phyloP scores from a whole-genome alignment of 2,113 vertebrate genomes.

The Festucalex cinctus region DNA sequence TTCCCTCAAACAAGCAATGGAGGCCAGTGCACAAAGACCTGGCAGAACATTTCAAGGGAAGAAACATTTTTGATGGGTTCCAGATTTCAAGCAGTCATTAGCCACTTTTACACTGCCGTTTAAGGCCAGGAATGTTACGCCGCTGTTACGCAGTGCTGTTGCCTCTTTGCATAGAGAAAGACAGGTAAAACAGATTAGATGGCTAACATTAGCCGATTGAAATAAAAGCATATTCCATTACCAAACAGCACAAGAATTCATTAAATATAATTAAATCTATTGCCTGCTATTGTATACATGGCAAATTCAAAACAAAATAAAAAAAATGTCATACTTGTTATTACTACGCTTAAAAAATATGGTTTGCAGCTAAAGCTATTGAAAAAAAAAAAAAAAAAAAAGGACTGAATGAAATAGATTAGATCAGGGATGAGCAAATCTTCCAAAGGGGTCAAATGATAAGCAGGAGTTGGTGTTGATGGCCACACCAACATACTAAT shows the following conservation, averaged over 20 bases:
- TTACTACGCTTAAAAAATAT: background rate
- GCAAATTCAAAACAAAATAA: background rate
- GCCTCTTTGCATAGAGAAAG: background rate
- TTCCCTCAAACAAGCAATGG: background rate
- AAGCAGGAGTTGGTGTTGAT: background rate
- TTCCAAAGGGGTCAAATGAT: background rate
- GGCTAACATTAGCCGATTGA: background rate
- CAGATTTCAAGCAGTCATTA: conserved; percentile 11
- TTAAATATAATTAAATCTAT: background rate
- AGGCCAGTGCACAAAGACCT: background rate
- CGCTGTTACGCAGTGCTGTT: conserved; percentile 4
- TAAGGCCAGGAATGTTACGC: conserved; percentile 11
- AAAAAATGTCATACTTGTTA: too few species aligned
- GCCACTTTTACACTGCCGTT: conserved; percentile 8
- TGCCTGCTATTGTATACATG: too few species aligned
- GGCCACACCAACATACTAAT: background rate
- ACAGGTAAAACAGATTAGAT: background rate
- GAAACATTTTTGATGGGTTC: conserved; percentile 9
- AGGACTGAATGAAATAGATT: background rate
- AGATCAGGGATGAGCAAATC: background rate
- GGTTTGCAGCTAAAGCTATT: background rate
- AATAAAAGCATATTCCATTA: background rate
- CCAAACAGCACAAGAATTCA: background rate
- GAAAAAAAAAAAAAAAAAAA: background rate
- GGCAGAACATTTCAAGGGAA: background rate